These are phyloP conservation scores for Colletes latitarsis DNA, from an alignment of 1,140 invertebrate species.

Conservation along the genomic window DNA sequence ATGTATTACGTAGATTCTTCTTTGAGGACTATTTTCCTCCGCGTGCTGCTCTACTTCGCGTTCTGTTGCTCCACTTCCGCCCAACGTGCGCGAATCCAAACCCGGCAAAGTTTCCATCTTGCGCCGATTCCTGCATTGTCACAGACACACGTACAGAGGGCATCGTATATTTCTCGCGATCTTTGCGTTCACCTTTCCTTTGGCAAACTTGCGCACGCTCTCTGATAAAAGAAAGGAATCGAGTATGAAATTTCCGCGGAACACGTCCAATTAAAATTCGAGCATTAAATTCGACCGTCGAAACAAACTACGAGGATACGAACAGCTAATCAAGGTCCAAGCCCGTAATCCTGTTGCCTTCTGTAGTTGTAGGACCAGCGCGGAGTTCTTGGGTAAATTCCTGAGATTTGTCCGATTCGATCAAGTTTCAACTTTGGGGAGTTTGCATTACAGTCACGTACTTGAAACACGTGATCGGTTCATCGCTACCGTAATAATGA, in stretches of 20 bases:
- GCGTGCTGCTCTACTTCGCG: conserved; percentile 48
- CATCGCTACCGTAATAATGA: conserved; percentile 10
- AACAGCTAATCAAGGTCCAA: conserved; percentile 15
- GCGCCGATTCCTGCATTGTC: conserved; percentile 5
- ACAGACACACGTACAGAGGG: not conserved
- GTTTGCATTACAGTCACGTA: conserved; percentile 47
- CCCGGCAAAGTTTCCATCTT: conserved; percentile 49
- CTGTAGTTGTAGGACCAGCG: not conserved
- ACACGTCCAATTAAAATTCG: not conserved
- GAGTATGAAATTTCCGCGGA: no score
- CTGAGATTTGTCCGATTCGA: conserved; percentile 30
- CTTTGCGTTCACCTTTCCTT: not conserved
- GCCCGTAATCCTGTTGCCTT: conserved; percentile 12
- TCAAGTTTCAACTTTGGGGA: conserved; percentile 15
- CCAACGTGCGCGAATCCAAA: conserved; percentile 52
- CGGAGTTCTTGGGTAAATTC: conserved; percentile 20
- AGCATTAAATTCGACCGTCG: not conserved
- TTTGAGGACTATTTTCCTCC: conserved; percentile 56
- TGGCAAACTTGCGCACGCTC: not conserved
- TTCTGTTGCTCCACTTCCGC: conserved; percentile 41
- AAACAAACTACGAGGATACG: not conserved
- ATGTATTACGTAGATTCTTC: conserved; percentile 57
- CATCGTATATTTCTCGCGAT: not conserved
- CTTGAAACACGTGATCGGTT: conserved; percentile 32
- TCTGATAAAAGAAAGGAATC: no score